These are phyloP conservation scores for rat (Rattus norvegicus) DNA, from an alignment of 2,113 vertebrate genomes.

Conservation along the genomic window GRCr8 NC_086034.1:6783501-6784000, in stretches of 20 bases:
- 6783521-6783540: not conserved
- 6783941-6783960: not conserved
- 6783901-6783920: not conserved
- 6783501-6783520: too few species aligned
- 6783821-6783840: not conserved
- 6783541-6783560: not conserved
- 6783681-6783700: not conserved
- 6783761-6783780: not conserved
- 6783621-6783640: not conserved
- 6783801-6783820: not conserved
- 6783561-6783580: not conserved
- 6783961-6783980: too few species aligned
- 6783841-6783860: not conserved
- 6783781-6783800: not conserved
- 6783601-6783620: not conserved
- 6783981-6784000: not conserved
- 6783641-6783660: too few species aligned
- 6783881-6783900: not conserved
- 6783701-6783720: not conserved
- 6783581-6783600: not conserved
- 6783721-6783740: not conserved
- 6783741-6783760: not conserved
- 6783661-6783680: not conserved
- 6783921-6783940: not conserved
- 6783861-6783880: not conserved